Evolutionary conservation across 1,140 invertebrate genomes (phyloP).

Genomic region (Bradynema listronoti): DNA sequence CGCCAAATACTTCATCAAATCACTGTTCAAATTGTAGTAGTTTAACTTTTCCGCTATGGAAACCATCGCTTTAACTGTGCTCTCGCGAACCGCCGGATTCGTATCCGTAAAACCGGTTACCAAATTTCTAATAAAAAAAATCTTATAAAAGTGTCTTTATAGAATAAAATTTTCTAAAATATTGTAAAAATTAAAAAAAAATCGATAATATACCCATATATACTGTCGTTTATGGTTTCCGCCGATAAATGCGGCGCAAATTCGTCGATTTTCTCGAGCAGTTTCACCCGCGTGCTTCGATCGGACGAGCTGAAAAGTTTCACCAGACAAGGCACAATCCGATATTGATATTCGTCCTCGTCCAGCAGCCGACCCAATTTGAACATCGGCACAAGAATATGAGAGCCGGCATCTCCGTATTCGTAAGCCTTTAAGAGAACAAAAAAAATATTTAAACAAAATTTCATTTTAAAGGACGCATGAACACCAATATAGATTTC

Average conservation of each 20-base stretch:
- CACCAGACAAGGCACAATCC: slow-evolving; percentile 91
- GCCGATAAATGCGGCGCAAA: slow-evolving; percentile 50
- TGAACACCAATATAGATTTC: no score
- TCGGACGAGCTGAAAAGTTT: slow-evolving; percentile 92
- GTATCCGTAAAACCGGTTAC: slow-evolving; percentile 89
- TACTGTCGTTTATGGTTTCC: slow-evolving; percentile 54
- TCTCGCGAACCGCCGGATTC: slow-evolving; percentile 87
- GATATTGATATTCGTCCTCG: slow-evolving; percentile 84
- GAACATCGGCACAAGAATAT: slow-evolving; percentile 61
- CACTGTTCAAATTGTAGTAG: slow-evolving; percentile 93
- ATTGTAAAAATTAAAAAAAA: slow-evolving; percentile 15
- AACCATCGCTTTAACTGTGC: slow-evolving; percentile 88
- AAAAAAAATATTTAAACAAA: background rate
- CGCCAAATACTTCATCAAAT: slow-evolving; percentile 89
- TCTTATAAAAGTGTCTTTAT: no score
- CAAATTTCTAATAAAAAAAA: slow-evolving; percentile 43
- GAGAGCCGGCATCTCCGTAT: slow-evolving; percentile 60
- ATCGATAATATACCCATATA: slow-evolving; percentile 44
- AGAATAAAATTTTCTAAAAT: no score
- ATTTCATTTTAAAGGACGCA: no score
- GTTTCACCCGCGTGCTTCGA: slow-evolving; percentile 76
- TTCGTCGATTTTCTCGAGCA: slow-evolving; percentile 72
- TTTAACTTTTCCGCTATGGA: slow-evolving; percentile 89
- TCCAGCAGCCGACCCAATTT: slow-evolving; percentile 64
- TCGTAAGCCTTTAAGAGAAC: slow-evolving; percentile 50